Evolutionary conservation across 2,113 vertebrate genomes (phyloP), one percentile per base, ranked within the genome.

Genomic region (Microtus richardsoni): DNA sequence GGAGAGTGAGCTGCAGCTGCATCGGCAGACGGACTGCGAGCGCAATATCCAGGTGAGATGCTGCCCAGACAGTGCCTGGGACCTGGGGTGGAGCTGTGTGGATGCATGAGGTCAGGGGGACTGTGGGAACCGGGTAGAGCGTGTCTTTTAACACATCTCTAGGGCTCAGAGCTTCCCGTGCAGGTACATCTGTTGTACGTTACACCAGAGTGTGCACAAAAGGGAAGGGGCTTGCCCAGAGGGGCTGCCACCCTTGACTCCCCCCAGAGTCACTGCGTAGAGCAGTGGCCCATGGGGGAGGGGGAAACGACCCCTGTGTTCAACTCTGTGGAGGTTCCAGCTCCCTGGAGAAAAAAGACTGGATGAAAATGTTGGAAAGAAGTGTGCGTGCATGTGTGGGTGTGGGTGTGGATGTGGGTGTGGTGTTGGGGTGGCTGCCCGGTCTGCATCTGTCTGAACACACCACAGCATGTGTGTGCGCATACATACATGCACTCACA

Each of bases 1-100:
- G 89, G 99, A 99, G 98, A 99, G 99, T 0, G 99, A 99, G 97
- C 98, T 99, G 94, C 98, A 99, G 95, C 98, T 99, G 96, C 99
- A 99, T 98, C 99, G 99, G 77, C 99, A 99, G 98, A 99, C 99
- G 0, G 99, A 99, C 99, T 99, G 99, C 6, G 99, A 99, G 98
- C 99, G 99, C 98, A 99, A 99, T 98, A 99, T 99, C 98, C 99
- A 99, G 99, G 99, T 99, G 98, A 98, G 98, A 52, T 36, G 52
- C 74, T 21, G 7, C 1, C 49, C 60, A 3, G 62, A 22, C n/a
- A 1, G 60, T 30, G 24, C 44, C 64, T 17, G 2, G 66, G 66
- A 68, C 47, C 47, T 58, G 58, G 2, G 75, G 13, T 5, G 62
- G 88, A 49, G 1, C 58, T n/a, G 22, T 21, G 41, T 68, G 64